These are phyloP conservation scores for Patella depressa DNA, from an alignment of 2,888 invertebrate genomes.

Conservation along the genomic window DNA sequence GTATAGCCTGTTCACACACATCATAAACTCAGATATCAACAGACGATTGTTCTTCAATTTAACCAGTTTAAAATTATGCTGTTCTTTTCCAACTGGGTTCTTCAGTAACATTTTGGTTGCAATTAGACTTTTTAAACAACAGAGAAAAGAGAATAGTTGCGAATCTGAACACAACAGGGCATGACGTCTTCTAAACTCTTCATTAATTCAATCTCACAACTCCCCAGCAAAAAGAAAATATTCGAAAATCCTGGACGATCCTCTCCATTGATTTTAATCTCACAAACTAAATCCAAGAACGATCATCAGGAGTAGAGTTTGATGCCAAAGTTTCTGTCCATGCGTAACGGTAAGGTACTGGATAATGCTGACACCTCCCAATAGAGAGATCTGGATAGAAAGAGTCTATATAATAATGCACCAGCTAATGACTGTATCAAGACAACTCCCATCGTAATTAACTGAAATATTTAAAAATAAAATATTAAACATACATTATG, in stretches of 20 bases:
- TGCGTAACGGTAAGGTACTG: conserved; percentile 59
- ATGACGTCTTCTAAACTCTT: too few species aligned
- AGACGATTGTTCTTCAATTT: too few species aligned
- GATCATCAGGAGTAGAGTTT: conserved; percentile 60
- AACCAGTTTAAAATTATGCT: too few species aligned
- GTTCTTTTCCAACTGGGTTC: too few species aligned
- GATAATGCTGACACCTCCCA: conserved; percentile 68
- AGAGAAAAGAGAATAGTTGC: background rate
- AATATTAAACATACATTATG: too few species aligned
- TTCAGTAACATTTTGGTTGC: background rate
- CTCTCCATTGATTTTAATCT: background rate
- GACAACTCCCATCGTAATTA: conserved; percentile 62
- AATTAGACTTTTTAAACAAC: too few species aligned
- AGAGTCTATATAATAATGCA: conserved; percentile 57
- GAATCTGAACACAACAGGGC: background rate
- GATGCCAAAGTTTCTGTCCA: conserved; percentile 56
- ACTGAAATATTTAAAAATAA: conserved; percentile 42
- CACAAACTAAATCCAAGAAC: background rate
- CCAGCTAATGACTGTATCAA: conserved; percentile 60
- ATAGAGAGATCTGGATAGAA: conserved; percentile 65
- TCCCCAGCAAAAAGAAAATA: background rate
- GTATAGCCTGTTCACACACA: too few species aligned
- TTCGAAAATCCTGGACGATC: background rate
- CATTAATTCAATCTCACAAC: too few species aligned
- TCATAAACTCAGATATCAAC: too few species aligned